Evolutionary conservation across 2,797 vertebrate genomes (phyloP).

Genomic region (Phoebastria nigripes): DNA sequence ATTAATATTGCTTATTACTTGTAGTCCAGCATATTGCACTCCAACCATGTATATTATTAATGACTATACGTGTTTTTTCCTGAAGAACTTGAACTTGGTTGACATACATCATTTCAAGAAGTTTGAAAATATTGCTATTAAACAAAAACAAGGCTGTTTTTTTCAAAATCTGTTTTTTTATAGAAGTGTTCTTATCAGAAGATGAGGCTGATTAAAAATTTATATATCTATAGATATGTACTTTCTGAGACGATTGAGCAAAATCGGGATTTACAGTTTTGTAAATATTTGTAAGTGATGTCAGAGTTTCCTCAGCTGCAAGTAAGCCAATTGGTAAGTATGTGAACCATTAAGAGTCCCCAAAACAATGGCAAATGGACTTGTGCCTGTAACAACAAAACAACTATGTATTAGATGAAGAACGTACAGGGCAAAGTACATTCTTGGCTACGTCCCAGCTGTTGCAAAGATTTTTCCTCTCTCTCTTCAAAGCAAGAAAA

Average conservation of each 20-base stretch:
- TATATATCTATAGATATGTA: neutral
- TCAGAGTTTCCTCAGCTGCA: neutral
- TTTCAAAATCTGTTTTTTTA: neutral
- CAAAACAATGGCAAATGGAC: neutral
- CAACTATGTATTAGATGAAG: neutral
- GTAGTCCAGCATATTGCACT: neutral
- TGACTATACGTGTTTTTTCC: neutral
- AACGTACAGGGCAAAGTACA: neutral
- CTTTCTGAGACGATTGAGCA: neutral
- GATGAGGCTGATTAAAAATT: neutral
- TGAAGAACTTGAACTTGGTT: neutral
- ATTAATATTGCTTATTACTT: neutral
- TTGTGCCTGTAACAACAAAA: neutral
- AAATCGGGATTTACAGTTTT: neutral
- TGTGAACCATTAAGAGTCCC: neutral
- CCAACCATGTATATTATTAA: neutral
- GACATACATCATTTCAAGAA: neutral
- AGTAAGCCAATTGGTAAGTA: neutral
- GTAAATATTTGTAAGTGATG: neutral
- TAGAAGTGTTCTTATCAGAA: neutral
- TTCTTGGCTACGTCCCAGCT: neutral
- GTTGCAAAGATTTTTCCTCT: neutral
- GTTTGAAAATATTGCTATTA: neutral
- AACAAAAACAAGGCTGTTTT: neutral
- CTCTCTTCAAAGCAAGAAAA: neutral